Conservation (phyloP, 2,113 vertebrate genomes). For the Dromas ardeola region DNA sequence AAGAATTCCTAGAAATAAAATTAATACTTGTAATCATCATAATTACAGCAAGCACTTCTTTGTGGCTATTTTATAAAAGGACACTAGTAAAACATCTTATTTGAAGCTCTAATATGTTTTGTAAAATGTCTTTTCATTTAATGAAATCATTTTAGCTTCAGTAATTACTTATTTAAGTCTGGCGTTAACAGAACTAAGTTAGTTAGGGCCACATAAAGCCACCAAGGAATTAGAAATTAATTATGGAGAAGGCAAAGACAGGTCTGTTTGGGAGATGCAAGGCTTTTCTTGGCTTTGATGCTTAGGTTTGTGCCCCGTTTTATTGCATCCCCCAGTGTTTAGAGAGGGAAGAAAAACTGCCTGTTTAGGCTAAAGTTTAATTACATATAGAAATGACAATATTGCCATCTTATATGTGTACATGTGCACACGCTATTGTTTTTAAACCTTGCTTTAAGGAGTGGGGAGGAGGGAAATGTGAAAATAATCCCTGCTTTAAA, state of each 20-base stretch:
- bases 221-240: not conserved
- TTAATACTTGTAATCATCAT: constrained; percentile 38
- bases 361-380: not conserved
- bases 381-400: not conserved
- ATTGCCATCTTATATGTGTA: not conserved
- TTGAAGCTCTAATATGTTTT: constrained; percentile 60
- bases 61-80: constrained; percentile 44
- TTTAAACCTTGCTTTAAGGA: not conserved
- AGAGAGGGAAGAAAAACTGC: not conserved
- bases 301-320: not conserved
- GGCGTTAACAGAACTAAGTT: constrained; percentile 27
- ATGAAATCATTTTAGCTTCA: constrained; percentile 42
- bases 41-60: constrained; percentile 54
- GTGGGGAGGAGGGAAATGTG: not conserved
- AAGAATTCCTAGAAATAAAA: constrained; percentile 49
- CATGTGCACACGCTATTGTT: not conserved
- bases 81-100: constrained; percentile 48
- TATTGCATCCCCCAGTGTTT: fast-evolving
- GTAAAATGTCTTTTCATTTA: constrained; percentile 32
- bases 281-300: not conserved
- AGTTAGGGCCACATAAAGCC: not conserved
- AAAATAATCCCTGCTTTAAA: not conserved
- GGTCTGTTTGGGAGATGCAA: not conserved
- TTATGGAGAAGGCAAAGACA: not conserved
- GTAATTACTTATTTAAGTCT: constrained; percentile 50